These are phyloP conservation scores for Chaetorhynchus papuensis DNA, from an alignment of 2,113 vertebrate species.

Conservation along the genomic window DNA sequence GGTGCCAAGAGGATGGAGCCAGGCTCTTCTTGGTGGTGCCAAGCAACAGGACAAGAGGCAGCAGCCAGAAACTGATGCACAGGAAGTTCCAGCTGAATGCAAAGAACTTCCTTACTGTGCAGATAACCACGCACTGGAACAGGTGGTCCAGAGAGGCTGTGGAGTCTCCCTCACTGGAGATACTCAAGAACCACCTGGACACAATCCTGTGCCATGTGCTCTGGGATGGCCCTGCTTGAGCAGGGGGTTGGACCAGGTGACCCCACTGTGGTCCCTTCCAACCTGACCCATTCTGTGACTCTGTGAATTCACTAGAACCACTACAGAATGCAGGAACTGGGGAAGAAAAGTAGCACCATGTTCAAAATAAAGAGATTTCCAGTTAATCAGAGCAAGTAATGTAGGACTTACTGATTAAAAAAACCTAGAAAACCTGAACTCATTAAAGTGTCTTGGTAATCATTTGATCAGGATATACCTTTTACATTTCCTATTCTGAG, in stretches of 20 bases:
- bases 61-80: neutral
- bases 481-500: neutral
- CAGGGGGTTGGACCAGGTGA: neutral
- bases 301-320: neutral
- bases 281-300: neutral
- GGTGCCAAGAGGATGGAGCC: neutral
- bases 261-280: neutral
- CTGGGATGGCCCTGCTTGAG: neutral
- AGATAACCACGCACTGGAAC: rapidly evolving
- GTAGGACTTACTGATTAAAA: neutral
- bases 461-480: neutral
- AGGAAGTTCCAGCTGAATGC: neutral
- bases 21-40: neutral
- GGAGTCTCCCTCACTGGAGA: neutral
- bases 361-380: neutral
- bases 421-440: neutral
- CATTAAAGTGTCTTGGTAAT: neutral
- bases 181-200: rapidly evolving
- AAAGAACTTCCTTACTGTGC: neutral
- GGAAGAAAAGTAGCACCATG: neutral
- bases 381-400: neutral
- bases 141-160: rapidly evolving
- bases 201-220: neutral
- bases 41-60: neutral
- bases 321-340: neutral